phyloP scores from a whole-genome alignment of 2,797 vertebrate species.

The Cyclura pinguis region DNA sequence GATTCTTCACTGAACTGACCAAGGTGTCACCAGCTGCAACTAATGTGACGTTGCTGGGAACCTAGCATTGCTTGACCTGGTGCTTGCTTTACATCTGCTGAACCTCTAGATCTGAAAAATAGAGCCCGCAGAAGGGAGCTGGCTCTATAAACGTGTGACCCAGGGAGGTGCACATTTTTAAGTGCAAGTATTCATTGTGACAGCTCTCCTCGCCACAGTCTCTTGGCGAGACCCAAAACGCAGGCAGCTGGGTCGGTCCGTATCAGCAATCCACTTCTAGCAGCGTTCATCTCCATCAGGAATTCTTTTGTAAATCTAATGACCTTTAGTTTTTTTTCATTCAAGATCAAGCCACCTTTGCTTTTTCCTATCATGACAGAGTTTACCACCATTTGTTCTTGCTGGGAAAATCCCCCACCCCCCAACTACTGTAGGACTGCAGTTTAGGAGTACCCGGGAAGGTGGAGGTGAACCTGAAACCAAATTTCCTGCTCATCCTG shows the following conservation, averaged over 20 bases:
- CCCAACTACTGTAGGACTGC: no score
- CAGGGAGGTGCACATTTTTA: not conserved
- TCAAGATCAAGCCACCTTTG: no score
- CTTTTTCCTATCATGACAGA: no score
- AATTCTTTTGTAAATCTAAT: not conserved
- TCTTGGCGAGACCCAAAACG: not conserved
- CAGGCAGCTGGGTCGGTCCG: not conserved
- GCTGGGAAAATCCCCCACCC: no score
- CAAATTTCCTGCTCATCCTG: no score
- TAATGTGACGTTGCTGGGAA: not conserved
- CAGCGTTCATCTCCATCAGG: not conserved
- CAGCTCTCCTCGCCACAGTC: not conserved
- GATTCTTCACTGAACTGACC: no score
- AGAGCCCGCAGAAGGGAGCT: not conserved
- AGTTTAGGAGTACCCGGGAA: no score
- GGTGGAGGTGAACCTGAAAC: no score
- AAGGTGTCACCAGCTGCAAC: no score
- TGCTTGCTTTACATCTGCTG: not conserved
- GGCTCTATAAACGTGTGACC: no score
- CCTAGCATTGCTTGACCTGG: not conserved
- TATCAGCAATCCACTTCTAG: not conserved
- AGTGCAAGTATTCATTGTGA: not conserved
- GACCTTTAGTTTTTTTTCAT: not conserved
- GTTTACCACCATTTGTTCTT: no score
- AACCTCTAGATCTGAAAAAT: not conserved